Conservation (phyloP, 2,888 invertebrate species). For the Xylota sylvarum region DNA sequence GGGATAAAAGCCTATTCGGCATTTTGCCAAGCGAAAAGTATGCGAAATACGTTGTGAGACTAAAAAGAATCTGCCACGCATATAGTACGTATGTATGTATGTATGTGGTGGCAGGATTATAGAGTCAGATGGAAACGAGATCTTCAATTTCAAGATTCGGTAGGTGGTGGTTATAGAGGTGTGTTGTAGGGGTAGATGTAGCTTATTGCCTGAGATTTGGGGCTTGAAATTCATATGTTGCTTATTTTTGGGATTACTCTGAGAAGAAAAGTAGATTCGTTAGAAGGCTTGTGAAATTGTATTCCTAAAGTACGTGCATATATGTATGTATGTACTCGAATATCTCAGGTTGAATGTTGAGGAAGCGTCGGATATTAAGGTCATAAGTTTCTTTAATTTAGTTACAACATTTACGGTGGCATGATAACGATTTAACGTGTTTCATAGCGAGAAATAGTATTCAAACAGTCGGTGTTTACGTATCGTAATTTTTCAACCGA, state of each 20-base stretch:
- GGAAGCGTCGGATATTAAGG: too few relatives aligned
- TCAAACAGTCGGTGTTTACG: too few relatives aligned
- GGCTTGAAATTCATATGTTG: slow-evolving; percentile 48
- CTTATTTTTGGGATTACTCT: slow-evolving; percentile 5
- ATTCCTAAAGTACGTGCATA: not conserved
- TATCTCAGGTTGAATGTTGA: too few relatives aligned
- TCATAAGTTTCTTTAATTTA: too few relatives aligned
- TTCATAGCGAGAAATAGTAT: too few relatives aligned
- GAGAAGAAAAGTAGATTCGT: not conserved
- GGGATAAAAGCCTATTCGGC: slow-evolving; percentile 30
- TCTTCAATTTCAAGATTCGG: slow-evolving; percentile 1
- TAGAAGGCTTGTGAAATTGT: not conserved
- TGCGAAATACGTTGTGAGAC: slow-evolving; percentile 47
- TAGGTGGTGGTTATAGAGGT: not conserved
- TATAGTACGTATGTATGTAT: slow-evolving; percentile 4
- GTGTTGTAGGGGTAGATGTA: not conserved
- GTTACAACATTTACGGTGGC: too few relatives aligned
- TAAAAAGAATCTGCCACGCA: slow-evolving; percentile 33
- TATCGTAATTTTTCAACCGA: too few relatives aligned
- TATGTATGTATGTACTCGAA: too few relatives aligned
- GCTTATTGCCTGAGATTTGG: slow-evolving; percentile 6
- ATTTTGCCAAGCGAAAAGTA: slow-evolving; percentile 57
- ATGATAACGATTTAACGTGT: too few relatives aligned
- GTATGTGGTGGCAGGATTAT: slow-evolving; percentile 12
- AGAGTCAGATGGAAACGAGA: slow-evolving; percentile 10